These are phyloP conservation scores for Trachelus iudaicus DNA, from an alignment of 2,888 invertebrate genomes.

Conservation along the genomic window DNA sequence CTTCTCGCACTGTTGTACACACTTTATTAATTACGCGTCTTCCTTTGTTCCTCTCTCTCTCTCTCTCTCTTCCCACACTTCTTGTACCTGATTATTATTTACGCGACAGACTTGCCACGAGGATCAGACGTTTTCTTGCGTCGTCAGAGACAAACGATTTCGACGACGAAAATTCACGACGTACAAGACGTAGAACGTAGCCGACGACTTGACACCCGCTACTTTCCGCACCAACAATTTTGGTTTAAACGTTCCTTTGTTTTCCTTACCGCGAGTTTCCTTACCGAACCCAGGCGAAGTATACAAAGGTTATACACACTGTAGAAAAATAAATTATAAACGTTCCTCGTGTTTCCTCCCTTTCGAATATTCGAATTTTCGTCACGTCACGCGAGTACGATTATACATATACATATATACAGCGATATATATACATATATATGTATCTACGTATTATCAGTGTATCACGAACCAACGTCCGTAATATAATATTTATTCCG, in stretches of 20 bases:
- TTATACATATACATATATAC: not conserved
- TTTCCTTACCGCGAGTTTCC: not conserved
- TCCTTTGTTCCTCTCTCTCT: slow-evolving; percentile 26
- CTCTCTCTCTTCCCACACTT: not conserved
- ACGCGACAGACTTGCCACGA: slow-evolving; percentile 21
- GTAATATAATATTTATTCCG: not conserved
- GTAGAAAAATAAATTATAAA: slow-evolving; percentile 25
- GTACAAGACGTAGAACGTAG: not conserved
- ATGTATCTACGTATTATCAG: not conserved
- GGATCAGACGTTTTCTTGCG: slow-evolving; percentile 25
- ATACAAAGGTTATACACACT: slow-evolving; percentile 22
- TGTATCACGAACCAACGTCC: not conserved
- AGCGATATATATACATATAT: not conserved
- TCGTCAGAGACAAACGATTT: slow-evolving; percentile 32
- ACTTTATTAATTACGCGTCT: slow-evolving; percentile 26
- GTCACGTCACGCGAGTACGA: not conserved
- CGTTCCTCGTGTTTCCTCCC: slow-evolving; percentile 5
- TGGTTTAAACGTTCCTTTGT: not conserved
- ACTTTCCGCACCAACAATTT: not conserved
- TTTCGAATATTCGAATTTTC: not conserved
- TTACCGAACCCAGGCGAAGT: not conserved
- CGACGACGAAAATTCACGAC: not conserved
- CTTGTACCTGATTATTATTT: not conserved
- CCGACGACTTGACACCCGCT: not conserved
- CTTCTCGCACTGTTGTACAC: slow-evolving; percentile 19